Evolutionary conservation across 2,888 invertebrate species (phyloP).

Genomic region (Teleiodes luculella): DNA sequence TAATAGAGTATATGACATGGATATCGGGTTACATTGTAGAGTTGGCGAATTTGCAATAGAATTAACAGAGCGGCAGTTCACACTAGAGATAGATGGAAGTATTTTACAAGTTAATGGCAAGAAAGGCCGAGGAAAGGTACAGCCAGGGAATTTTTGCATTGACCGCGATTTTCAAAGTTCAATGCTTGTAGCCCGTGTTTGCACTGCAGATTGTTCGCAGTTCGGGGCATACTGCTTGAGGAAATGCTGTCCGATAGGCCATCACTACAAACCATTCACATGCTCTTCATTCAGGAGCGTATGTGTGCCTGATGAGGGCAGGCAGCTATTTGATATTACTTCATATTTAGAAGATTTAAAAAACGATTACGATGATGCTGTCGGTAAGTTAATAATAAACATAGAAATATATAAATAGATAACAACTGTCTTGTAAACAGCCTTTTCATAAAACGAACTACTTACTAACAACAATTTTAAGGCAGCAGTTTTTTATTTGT

Average conservation of each 20-base stretch:
- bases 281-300: slow-evolving; percentile 50
- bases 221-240: slow-evolving; percentile 64
- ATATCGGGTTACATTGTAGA: slow-evolving; percentile 54
- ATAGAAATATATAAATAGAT: too few species aligned
- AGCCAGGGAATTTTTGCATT: slow-evolving; percentile 64
- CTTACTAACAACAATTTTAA: too few species aligned
- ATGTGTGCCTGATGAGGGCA: slow-evolving; percentile 49
- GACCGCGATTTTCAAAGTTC: slow-evolving; percentile 44
- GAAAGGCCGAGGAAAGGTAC: slow-evolving; percentile 26
- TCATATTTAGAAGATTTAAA: slow-evolving; percentile 49
- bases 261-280: slow-evolving; percentile 56
- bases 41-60: slow-evolving; percentile 53
- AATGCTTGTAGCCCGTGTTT: slow-evolving; percentile 53
- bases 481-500: too few species aligned
- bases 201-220: slow-evolving; percentile 46
- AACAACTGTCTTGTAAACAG: too few species aligned
- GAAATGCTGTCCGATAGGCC: slow-evolving; percentile 77
- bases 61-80: slow-evolving; percentile 45
- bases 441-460: too few species aligned
- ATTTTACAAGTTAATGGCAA: slow-evolving; percentile 33
- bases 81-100: slow-evolving; percentile 45
- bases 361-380: slow-evolving; percentile 26
- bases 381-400: slow-evolving; percentile 38
- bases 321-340: slow-evolving; percentile 48
- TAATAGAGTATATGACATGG: slow-evolving; percentile 46